Evolutionary conservation across 2,888 invertebrate genomes (phyloP), one percentile per base, ranked within the genome.

Genomic region (Hedya salicella): DNA sequence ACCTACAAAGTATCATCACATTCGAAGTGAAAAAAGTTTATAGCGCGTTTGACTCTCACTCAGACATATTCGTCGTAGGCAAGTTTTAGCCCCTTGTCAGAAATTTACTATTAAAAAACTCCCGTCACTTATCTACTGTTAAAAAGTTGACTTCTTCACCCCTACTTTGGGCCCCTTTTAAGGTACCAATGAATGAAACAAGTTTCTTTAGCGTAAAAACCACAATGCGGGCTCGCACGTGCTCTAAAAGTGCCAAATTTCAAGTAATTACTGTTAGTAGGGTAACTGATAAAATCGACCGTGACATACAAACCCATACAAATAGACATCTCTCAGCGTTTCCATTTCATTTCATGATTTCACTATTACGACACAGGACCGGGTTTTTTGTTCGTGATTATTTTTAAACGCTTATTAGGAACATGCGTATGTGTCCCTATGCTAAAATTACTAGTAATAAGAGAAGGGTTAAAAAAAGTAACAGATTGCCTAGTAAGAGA

Each of bases 401-500:
- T 57, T 57, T 57, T 57, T 57, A 57, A 32, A 46, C 57, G n/a
- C n/a, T n/a, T n/a, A 17, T 17, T 44, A 46, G 53, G 21, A 46
- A 32, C 57, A 46, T 46, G 44, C 11, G 9, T 9, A 11, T 30
- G 44, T 4, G 25, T 25, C 25, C 0, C 25, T 25, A 32, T 9
- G 39, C 21, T 46, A 36, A 21, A 46, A 54, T 46, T 44, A 53
- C 44, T 36, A 46, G 62, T 36, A 53, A 53, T 14, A 54, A 21
- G 48, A 56, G 49, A 63, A 40, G 54, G 56, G 46, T 16, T 46
- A 62, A 53, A 65, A 65, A 19, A 53, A 65, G 46, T 53, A 36
- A 48, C 53, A 17, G 56, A 61, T 59, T 59, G 75, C 75, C 75
- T 81, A 81, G 81, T 83, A 78, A 80, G 80, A 83, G 81, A 84